A percentile compares a stretch with the other conserved stretches of the same genome.
Conservation (phyloP, 23 tunicate species). For the Phallusia fumigata region DNA sequence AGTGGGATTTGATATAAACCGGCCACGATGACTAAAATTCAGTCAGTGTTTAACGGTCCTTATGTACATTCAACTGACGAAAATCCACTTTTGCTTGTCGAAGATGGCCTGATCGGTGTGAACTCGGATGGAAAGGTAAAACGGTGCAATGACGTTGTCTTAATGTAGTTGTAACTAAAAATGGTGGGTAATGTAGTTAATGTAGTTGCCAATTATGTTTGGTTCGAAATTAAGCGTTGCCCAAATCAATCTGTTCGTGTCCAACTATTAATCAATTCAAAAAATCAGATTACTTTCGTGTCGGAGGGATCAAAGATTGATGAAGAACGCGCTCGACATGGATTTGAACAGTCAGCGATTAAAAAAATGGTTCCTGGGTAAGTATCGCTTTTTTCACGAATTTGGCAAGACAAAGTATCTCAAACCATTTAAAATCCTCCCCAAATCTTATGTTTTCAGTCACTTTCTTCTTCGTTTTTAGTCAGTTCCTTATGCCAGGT, state of each 20-base stretch:
- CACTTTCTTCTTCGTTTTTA: not conserved
- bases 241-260: not conserved
- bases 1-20: too few species aligned
- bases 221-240: not conserved
- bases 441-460: not conserved
- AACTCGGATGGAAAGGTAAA: not conserved
- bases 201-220: not conserved
- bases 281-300: not conserved
- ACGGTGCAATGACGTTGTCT: too few species aligned
- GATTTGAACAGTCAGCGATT: not conserved
- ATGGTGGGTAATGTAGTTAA: not conserved
- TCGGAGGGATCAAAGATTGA: not conserved
- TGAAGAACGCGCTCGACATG: not conserved
- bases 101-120: not conserved
- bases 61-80: not conserved
- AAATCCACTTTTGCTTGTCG: not conserved
- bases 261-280: not conserved
- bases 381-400: not conserved
- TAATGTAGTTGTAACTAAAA: too few species aligned
- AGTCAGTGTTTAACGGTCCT: not conserved
- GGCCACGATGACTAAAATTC: not conserved
- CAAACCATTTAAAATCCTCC: too few species aligned
- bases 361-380: not conserved
- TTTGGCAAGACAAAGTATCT: not conserved
- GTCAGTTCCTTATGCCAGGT: slow-evolving; percentile 32